Evolutionary conservation across 2,797 vertebrate species (phyloP), one percentile per base, ranked within the genome.

Genomic region (Phaenicophaeus curvirostris): DNA sequence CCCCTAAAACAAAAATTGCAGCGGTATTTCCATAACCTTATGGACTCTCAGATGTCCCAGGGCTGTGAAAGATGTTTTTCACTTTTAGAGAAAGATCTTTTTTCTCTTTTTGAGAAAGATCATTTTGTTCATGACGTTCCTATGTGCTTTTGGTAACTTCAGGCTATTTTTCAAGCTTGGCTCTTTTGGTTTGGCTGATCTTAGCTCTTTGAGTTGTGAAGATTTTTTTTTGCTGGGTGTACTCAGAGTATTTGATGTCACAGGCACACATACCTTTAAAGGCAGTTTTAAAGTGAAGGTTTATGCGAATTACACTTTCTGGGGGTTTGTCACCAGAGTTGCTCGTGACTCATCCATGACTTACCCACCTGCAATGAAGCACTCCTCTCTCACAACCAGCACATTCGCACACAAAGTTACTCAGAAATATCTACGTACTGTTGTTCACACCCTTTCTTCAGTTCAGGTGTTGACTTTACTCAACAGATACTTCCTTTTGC

Each of bases 391-490:
- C 48, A 21, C 42, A 58, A 1, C 41, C 61, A 18, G 41, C 9
- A 58, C 48, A 31, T 41, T 58, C 55, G 69, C 12, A 31, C 19
- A 58, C 30, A 17, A 12, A 62, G 55, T 86, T 88, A 79, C 71
- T 92, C 77, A 91, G 51, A n/a, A 63, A 20, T 46, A 39, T 2
- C 59, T 48, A 8, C 10, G 54, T 81, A 2, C 53, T 44, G 6
- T 6, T 20, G 80, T 50, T 95, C 91, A 78, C 90, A 72, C 82
- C 69, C 76, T 86, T 57, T 91, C 76, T 84, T 74, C 72, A n/a
- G 15, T 14, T 87, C 54, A 62, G 46, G 73, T 86, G 83, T 59
- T 95, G 74, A 59, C 71, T 90, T 93, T 71, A 76, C 71, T 79
- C 53, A 61, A 21, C 27, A 88, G 85, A 11, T 54, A 54, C 12